Base-by-base conservation (phyloP, 2,113 vertebrate genomes). In the Tragelaphus imberbis region DNA sequence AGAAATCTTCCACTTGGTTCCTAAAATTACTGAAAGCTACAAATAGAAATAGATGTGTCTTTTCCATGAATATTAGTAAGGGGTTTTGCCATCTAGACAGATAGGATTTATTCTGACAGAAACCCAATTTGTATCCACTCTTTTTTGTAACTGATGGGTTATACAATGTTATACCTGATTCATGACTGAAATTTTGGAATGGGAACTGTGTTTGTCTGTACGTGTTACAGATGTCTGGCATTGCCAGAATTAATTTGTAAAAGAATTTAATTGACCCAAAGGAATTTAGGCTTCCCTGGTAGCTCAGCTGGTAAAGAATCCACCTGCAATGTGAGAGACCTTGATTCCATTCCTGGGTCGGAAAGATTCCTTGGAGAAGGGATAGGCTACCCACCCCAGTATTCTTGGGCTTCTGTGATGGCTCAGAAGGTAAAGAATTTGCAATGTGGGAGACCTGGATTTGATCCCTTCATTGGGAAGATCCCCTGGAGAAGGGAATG, bases 311-410 rank as follows among this genome's bases (percentile, higher is more conserved):
- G 71, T 77, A 44, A 44, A 75, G 71, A 75, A 44, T 77, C 36
- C 40, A 14, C 23, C 11, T 27, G 71, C 40, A 77, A 44, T 77
- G 36, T 14, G 40, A 44, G 71, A 77, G 40, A 27, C 71, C 6
- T 6, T 44, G 25, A 44, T 77, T 77, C 0, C 1, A 77, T 44
- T 27, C 36, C 40, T 77, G 71, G 36, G 6, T 44, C 0, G 0
- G 71, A 44, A 77, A 77, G 71, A 77, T 44, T 12, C 36, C 36
- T 7, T 44, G 71, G 21, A 75, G 36, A 44, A 75, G 36, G 71
- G 3, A 44, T 3, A 25, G 36, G 36, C 36, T 25, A 44, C 71
- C 36, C 36, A 75, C 36, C 23, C 36, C 71, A 7, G 71, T 44
- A 75, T 75, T 25, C 71, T 25, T 44, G 36, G 71, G 11, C 21